A percentile compares a stretch with the other conserved stretches of the same genome.
These are phyloP conservation scores for Rutilus rutilus DNA, from an alignment of 2,113 vertebrate genomes.

Conservation along the genomic window DNA sequence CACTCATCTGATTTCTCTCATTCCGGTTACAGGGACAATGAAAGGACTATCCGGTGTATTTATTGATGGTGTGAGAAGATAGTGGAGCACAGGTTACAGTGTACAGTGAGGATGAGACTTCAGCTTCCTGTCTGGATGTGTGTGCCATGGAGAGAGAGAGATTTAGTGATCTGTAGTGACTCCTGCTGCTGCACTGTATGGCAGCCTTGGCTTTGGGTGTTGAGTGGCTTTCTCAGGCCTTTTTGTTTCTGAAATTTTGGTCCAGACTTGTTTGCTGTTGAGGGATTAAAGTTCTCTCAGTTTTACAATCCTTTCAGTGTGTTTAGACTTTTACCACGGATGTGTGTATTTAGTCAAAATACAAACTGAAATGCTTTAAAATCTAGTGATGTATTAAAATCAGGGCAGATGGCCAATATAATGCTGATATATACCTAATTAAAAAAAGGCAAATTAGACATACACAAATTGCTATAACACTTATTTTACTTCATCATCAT, in stretches of 20 bases:
- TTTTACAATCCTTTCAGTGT: not conserved
- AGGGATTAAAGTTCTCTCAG: not conserved
- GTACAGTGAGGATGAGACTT: not conserved
- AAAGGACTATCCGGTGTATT: slow-evolving; percentile 59
- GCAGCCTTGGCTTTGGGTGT: not conserved
- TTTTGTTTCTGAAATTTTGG: not conserved
- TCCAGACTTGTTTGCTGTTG: not conserved
- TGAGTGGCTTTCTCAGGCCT: not conserved
- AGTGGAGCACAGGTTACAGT: not conserved
- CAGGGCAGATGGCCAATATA: not conserved
- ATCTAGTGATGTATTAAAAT: not conserved
- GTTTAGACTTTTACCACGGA: not conserved
- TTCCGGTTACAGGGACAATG: slow-evolving; percentile 56
- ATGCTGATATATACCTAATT: not conserved
- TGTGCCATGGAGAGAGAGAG: not conserved
- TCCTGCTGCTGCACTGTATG: no score
- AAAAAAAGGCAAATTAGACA: not conserved
- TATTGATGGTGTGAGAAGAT: slow-evolving; percentile 44
- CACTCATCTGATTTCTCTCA: slow-evolving; percentile 47
- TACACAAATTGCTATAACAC: not conserved
- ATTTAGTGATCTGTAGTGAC: slow-evolving; percentile 9
- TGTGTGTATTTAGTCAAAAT: not conserved
- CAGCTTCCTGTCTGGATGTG: slow-evolving; percentile 41
- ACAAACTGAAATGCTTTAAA: not conserved
- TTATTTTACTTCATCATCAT: not conserved